Evolutionary conservation across 2,797 vertebrate species (phyloP).

Genomic region (Pogonophryne albipinna): DNA sequence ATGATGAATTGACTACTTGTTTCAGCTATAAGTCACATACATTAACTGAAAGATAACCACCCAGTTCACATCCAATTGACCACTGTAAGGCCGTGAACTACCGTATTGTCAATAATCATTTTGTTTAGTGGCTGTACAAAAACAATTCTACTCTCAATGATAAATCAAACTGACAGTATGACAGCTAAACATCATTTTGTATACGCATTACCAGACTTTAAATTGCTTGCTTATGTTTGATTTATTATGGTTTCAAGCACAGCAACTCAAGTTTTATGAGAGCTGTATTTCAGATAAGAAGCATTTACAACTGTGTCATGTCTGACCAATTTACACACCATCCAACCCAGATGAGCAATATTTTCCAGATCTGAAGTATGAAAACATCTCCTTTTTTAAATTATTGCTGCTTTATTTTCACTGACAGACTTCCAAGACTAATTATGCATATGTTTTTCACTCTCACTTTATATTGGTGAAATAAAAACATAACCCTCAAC

Average conservation of each 20-base stretch:
- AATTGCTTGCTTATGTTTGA: slow-evolving; percentile 24
- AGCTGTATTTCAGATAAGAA: slow-evolving; percentile 14
- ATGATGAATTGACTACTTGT: not conserved
- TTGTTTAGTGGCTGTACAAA: slow-evolving; percentile 11
- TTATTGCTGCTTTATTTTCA: slow-evolving; percentile 3
- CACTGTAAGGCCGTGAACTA: slow-evolving; percentile 11
- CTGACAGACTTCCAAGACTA: slow-evolving; percentile 16
- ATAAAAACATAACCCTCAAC: not conserved
- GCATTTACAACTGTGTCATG: slow-evolving; percentile 20
- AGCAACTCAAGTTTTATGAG: slow-evolving; percentile 37
- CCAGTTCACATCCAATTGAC: slow-evolving; percentile 1
- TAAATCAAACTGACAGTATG: slow-evolving; percentile 19
- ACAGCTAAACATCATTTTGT: slow-evolving; percentile 7
- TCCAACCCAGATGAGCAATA: not conserved
- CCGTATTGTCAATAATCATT: slow-evolving; percentile 15
- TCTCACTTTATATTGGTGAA: slow-evolving; percentile 1
- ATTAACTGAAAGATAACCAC: not conserved
- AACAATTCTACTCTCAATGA: not conserved
- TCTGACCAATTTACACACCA: slow-evolving; percentile 27
- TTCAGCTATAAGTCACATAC: not conserved
- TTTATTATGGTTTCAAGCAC: slow-evolving; percentile 29
- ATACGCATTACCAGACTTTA: not conserved
- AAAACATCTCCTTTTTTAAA: slow-evolving; percentile 5
- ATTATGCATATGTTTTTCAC: not conserved
- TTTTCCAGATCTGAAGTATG: slow-evolving; percentile 20